Evolutionary conservation across 1,140 invertebrate genomes (phyloP).

Genomic region (Hylaeus volcanicus): DNA sequence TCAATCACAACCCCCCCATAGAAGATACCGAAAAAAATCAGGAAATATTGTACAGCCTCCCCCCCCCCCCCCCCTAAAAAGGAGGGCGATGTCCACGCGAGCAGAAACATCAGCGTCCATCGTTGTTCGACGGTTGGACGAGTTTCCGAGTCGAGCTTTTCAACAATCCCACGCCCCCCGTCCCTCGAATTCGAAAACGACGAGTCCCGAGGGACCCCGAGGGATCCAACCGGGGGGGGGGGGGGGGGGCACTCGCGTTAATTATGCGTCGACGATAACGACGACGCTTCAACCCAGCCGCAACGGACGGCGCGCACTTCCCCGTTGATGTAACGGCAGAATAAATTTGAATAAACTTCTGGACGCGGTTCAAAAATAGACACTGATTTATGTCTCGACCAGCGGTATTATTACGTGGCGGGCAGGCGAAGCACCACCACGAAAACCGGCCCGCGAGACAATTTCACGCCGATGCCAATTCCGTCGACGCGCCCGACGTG

Average conservation of each 20-base stretch:
- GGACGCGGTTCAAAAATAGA: constrained; percentile 63
- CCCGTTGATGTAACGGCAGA: constrained; percentile 59
- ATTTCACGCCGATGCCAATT: constrained; percentile 60
- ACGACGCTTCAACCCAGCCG: constrained; percentile 5
- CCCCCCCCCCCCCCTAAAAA: too few species aligned
- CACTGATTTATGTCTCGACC: constrained; percentile 58
- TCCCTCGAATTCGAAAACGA: constrained; percentile 14
- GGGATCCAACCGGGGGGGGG: neutral
- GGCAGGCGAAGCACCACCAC: neutral
- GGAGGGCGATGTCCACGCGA: neutral
- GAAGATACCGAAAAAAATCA: neutral
- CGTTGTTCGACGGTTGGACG: neutral
- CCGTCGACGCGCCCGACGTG: constrained; percentile 27
- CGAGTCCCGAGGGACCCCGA: neutral
- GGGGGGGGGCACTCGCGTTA: constrained; percentile 16
- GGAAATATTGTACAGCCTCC: neutral
- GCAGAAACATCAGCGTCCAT: neutral
- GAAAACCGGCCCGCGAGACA: constrained; percentile 46
- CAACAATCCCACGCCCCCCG: neutral
- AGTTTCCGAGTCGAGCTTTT: constrained; percentile 10
- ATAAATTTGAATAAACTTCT: constrained; percentile 66
- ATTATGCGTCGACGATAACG: constrained; percentile 49
- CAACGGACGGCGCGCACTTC: constrained; percentile 13
- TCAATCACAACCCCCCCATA: too few species aligned
- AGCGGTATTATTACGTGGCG: constrained; percentile 56